Conservation (phyloP, 2,113 vertebrate species). For the Bos javanicus region DNA sequence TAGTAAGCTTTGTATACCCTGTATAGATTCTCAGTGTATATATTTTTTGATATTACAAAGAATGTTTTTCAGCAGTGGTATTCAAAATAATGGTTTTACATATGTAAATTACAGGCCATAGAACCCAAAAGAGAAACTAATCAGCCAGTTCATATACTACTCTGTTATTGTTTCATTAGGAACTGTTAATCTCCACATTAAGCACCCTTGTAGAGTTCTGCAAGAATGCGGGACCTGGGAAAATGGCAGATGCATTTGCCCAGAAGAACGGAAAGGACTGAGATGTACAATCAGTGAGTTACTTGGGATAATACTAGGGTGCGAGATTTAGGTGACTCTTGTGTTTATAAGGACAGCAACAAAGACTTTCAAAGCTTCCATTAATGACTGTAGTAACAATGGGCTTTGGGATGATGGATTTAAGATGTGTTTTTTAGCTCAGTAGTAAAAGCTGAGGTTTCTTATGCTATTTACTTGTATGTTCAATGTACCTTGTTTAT, state of each 20-base stretch:
- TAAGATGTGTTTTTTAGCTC: background rate
- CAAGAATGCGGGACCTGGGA: conserved; percentile 50
- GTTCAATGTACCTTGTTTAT: background rate
- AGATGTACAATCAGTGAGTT: conserved; percentile 66
- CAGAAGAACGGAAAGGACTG: conserved; percentile 68
- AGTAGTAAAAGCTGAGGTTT: background rate
- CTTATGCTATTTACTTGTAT: background rate
- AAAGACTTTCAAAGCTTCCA: background rate
- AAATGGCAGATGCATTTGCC: conserved; percentile 51
- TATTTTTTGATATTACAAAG: background rate
- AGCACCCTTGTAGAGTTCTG: background rate
- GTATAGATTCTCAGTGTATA: background rate
- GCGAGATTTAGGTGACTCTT: background rate
- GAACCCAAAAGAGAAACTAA: background rate
- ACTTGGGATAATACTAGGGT: background rate
- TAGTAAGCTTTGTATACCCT: background rate
- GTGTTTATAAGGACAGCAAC: background rate
- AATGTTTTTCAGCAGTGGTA: background rate
- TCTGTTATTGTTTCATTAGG: conserved; percentile 24
- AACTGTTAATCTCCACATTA: background rate
- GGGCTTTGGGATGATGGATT: background rate
- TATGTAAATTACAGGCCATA: background rate
- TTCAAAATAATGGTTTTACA: conserved; percentile 10
- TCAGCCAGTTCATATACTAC: background rate
- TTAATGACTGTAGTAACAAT: background rate